Conservation (phyloP, 2,797 vertebrate species). For the Chrysocyon brachyurus region DNA sequence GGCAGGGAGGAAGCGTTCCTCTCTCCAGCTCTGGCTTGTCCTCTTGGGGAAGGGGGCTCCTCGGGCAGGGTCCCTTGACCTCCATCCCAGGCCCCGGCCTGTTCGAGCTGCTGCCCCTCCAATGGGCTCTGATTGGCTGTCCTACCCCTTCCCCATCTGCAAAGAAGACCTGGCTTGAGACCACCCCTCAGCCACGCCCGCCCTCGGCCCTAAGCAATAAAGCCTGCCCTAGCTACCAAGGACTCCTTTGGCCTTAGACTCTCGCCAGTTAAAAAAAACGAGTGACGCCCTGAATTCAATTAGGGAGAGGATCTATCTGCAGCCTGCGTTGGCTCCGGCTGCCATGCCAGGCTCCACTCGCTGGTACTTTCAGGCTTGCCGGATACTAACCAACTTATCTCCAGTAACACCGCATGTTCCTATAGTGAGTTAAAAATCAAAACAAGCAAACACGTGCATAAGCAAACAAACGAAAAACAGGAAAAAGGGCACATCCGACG, state of each 20-base stretch:
- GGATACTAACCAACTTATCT: constrained; percentile 85
- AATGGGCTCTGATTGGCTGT: neutral
- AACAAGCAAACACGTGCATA: constrained; percentile 1
- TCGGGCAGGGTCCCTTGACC: neutral
- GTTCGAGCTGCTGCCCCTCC: neutral
- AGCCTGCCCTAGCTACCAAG: constrained; percentile 77
- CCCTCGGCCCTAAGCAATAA: constrained; percentile 88
- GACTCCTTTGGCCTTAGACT: constrained; percentile 84
- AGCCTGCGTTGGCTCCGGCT: constrained; percentile 83
- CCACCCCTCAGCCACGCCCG: constrained; percentile 63
- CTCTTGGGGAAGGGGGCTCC: constrained; percentile 1
- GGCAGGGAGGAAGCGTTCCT: neutral
- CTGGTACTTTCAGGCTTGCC: constrained; percentile 89
- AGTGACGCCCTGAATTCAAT: constrained; percentile 57
- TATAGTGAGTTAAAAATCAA: constrained; percentile 75
- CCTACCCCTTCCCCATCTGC: neutral
- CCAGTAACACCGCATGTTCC: constrained; percentile 89
- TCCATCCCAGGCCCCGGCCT: neutral
- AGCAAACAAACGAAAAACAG: constrained; percentile 13
- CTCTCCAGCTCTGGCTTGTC: constrained; percentile 26
- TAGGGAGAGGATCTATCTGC: constrained; percentile 58
- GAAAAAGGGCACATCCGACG: neutral
- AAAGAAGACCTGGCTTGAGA: constrained; percentile 57
- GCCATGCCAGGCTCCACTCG: constrained; percentile 81
- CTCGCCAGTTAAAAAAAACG: constrained; percentile 71